Evolutionary conservation across 2,888 invertebrate genomes (phyloP).

Genomic region (Gortyna flavago): DNA sequence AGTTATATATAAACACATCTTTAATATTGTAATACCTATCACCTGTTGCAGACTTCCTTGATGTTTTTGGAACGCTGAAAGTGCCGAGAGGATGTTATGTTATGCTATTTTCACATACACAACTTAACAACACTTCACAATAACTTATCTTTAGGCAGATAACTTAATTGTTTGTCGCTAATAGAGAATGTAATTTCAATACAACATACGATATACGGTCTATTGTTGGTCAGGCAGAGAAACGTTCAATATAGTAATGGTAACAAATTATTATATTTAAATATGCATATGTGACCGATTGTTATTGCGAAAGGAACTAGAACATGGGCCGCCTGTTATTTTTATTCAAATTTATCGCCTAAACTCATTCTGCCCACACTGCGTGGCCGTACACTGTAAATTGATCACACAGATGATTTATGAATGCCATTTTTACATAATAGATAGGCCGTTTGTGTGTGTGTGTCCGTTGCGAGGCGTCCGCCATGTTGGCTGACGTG

Average conservation of each 20-base stretch:
- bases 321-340: slow-evolving; percentile 68
- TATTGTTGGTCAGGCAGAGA: slow-evolving; percentile 25
- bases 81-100: slow-evolving; percentile 3
- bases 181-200: slow-evolving; percentile 14
- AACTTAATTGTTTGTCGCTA: slow-evolving; percentile 23
- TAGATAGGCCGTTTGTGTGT: slow-evolving; percentile 65
- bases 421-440: slow-evolving; percentile 77
- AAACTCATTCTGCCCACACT: slow-evolving; percentile 77
- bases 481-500: slow-evolving; percentile 62
- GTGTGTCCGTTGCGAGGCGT: slow-evolving; percentile 53
- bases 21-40: slow-evolving; percentile 37
- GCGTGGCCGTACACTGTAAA: slow-evolving; percentile 72
- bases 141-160: slow-evolving; percentile 10
- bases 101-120: slow-evolving; percentile 7
- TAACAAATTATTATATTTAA: slow-evolving; percentile 53
- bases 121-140: slow-evolving; percentile 5
- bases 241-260: slow-evolving; percentile 46
- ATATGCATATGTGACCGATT: slow-evolving; percentile 64
- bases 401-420: slow-evolving; percentile 76
- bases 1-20: slow-evolving; percentile 25
- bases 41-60: slow-evolving; percentile 39
- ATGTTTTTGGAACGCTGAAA: slow-evolving; percentile 28
- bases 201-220: slow-evolving; percentile 9
- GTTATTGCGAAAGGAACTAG: slow-evolving; percentile 62
- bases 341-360: slow-evolving; percentile 75